Evolutionary conservation across 1,140 invertebrate species (phyloP).

Genomic region (Brevipalpus yothersi): DNA sequence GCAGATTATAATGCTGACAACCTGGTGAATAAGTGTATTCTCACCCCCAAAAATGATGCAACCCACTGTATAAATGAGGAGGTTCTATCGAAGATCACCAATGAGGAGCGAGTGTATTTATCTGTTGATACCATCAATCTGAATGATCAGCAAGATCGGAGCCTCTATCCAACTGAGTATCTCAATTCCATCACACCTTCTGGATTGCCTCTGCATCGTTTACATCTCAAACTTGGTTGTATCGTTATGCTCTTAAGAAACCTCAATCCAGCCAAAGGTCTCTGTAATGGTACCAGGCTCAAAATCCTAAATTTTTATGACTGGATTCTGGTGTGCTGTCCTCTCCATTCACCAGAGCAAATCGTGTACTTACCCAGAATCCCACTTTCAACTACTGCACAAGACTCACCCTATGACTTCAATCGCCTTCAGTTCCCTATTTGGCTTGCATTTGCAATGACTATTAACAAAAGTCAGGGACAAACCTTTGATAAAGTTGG

Average conservation of each 20-base stretch:
- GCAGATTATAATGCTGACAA: not conserved
- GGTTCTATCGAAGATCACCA: not conserved
- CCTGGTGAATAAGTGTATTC: not conserved
- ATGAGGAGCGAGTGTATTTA: not conserved
- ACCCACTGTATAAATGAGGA: not conserved
- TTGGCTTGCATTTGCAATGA: conserved; percentile 23
- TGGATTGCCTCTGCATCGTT: conserved; percentile 19
- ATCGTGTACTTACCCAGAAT: not conserved
- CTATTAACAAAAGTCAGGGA: conserved; percentile 28
- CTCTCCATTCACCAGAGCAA: not conserved
- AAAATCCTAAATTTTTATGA: not conserved
- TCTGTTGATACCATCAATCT: not conserved
- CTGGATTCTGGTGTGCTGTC: not conserved
- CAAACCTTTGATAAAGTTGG: conserved; percentile 16
- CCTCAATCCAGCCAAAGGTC: conserved; percentile 13
- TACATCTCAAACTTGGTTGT: conserved; percentile 18
- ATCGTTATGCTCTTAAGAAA: conserved; percentile 21
- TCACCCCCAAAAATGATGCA: not conserved
- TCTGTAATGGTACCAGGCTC: not conserved
- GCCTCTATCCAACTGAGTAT: not conserved
- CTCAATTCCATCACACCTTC: conserved; percentile 16
- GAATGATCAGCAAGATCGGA: not conserved
- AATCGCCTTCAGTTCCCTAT: conserved; percentile 3
- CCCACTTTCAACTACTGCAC: not conserved
- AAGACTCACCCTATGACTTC: not conserved